Evolutionary conservation across 1,140 invertebrate species (phyloP).

Genomic region (Pogonomyrmex californicus): DNA sequence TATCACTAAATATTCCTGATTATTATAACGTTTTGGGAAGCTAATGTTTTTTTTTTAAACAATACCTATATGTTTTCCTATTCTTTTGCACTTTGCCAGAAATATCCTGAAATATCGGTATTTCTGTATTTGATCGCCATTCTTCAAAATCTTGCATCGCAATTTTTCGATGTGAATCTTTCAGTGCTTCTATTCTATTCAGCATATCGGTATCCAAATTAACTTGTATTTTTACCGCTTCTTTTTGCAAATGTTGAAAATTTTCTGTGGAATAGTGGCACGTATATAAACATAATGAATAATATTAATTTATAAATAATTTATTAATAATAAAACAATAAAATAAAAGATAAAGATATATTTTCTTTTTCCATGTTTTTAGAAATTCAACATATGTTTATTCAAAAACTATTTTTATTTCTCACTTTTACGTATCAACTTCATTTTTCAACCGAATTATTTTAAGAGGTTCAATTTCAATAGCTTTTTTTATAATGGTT

Average conservation of each 20-base stretch:
- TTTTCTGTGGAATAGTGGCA: slow-evolving; percentile 77
- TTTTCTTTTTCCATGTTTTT: no score
- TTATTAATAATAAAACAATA: no score
- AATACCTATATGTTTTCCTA: slow-evolving; percentile 78
- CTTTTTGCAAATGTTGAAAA: slow-evolving; percentile 84
- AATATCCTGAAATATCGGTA: slow-evolving; percentile 76
- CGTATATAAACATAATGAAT: background rate
- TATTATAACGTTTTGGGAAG: background rate
- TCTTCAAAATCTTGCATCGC: slow-evolving; percentile 90
- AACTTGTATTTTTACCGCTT: slow-evolving; percentile 89
- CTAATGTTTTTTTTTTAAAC: slow-evolving; percentile 21
- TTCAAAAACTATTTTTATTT: no score
- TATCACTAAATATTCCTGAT: background rate
- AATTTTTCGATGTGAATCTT: slow-evolving; percentile 87
- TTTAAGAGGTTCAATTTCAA: background rate
- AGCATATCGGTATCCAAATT: slow-evolving; percentile 87
- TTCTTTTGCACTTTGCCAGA: slow-evolving; percentile 77
- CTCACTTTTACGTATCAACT: background rate
- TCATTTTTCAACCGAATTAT: background rate
- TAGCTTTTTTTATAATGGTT: background rate
- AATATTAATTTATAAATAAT: slow-evolving; percentile 15
- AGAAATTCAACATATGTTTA: no score
- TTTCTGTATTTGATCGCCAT: slow-evolving; percentile 87
- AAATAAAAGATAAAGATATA: no score
- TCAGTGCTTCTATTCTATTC: slow-evolving; percentile 88